Conservation (phyloP, 1,140 invertebrate genomes). For the Micrasema longulum region DNA sequence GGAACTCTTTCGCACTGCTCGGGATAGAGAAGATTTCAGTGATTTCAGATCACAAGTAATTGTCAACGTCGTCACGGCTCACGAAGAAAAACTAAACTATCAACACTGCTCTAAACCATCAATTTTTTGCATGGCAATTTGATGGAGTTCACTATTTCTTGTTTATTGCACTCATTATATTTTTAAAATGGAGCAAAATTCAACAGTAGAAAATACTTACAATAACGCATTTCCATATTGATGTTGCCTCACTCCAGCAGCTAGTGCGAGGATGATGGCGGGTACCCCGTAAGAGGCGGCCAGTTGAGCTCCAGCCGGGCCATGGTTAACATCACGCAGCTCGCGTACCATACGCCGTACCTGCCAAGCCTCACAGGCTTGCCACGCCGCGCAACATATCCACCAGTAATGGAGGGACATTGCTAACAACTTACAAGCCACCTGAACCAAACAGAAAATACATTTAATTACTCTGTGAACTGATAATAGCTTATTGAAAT, state of each 20-base stretch:
- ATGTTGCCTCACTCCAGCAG: conserved; percentile 93
- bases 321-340: conserved; percentile 96
- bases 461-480: too few species aligned
- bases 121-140: too few species aligned
- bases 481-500: too few species aligned
- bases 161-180: too few species aligned
- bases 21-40: too few species aligned
- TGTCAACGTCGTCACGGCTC: too few species aligned
- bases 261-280: conserved; percentile 89
- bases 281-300: conserved; percentile 95
- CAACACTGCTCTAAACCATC: too few species aligned
- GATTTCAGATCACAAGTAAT: too few species aligned
- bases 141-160: too few species aligned
- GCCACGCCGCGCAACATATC: conserved; percentile 90
- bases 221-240: conserved; percentile 95
- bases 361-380: conserved; percentile 91
- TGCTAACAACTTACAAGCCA: conserved; percentile 89
- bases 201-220: conserved; percentile 75
- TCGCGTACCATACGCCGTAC: conserved; percentile 95
- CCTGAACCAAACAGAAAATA: conserved; percentile 66
- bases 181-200: too few species aligned
- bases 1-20: too few species aligned
- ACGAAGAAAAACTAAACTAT: too few species aligned
- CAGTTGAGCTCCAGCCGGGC: conserved; percentile 93
- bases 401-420: conserved; percentile 95